Conservation (phyloP, 2,113 vertebrate genomes). For the Greenwoodochromis staneri region DNA sequence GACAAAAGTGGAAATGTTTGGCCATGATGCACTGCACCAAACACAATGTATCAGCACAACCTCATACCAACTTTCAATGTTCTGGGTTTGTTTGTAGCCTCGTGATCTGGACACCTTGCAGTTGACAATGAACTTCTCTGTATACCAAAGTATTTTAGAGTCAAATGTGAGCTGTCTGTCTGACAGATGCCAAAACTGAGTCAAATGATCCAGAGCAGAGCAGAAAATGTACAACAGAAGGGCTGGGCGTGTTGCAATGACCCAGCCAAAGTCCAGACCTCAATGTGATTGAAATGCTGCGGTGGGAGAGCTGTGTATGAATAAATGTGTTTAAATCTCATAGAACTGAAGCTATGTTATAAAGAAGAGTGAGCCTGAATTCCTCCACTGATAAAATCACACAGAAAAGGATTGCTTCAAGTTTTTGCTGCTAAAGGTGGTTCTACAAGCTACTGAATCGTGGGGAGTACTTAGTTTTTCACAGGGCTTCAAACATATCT, state of each 20-base stretch:
- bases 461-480: neutral
- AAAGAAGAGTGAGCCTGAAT: neutral
- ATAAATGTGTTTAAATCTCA: neutral
- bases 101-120: neutral
- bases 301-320: neutral
- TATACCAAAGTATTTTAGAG: neutral
- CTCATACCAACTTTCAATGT: neutral
- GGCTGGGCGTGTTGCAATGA: neutral
- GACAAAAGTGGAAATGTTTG: neutral
- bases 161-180: neutral
- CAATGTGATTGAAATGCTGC: neutral
- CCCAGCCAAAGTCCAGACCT: neutral
- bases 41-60: neutral
- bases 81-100: neutral
- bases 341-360: neutral
- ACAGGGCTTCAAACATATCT: neutral
- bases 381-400: neutral
- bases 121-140: neutral
- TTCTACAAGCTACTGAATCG: neutral
- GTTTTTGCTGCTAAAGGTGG: neutral
- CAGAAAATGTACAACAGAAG: neutral
- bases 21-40: neutral
- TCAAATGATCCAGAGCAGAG: neutral
- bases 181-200: neutral
- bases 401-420: neutral